Conservation (phyloP, 1,140 invertebrate genomes). For the Drosophila ironensis region DNA sequence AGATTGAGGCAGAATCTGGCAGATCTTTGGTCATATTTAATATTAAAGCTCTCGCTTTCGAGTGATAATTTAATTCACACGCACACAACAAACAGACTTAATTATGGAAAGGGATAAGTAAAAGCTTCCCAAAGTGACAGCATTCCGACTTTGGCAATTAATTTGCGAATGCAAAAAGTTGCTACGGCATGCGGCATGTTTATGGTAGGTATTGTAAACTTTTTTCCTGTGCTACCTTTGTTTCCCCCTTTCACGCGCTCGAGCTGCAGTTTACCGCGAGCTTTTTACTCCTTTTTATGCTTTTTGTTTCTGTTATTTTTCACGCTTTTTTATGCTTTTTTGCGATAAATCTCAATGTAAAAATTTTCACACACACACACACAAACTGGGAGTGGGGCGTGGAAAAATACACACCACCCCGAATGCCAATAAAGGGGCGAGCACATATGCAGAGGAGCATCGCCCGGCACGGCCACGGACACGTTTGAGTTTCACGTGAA, state of each 20-base stretch:
- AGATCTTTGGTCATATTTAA: no score
- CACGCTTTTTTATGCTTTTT: conserved; percentile 39
- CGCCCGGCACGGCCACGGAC: conserved; percentile 44
- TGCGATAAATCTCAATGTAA: conserved; percentile 76
- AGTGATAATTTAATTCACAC: neutral
- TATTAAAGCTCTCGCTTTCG: no score
- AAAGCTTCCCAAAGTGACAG: no score
- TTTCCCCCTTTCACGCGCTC: neutral
- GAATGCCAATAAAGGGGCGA: conserved; percentile 37
- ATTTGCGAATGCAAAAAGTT: conserved; percentile 1
- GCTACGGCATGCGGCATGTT: neutral
- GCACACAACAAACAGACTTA: neutral
- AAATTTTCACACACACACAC: conserved; percentile 59
- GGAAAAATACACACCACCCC: conserved; percentile 26
- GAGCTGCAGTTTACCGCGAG: neutral
- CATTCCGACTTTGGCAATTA: conserved; percentile 1
- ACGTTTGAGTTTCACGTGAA: conserved; percentile 78
- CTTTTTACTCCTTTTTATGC: neutral
- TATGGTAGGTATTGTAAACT: neutral
- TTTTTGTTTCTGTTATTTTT: conserved; percentile 16
- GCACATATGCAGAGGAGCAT: conserved; percentile 31
- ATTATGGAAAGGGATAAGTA: no score
- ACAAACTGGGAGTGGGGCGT: conserved; percentile 18
- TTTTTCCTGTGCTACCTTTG: conserved; percentile 3
- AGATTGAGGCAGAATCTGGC: no score